These are phyloP conservation scores for Andinoacara biseriatus DNA, from an alignment of 2,113 vertebrate genomes.

Conservation along the genomic window DNA sequence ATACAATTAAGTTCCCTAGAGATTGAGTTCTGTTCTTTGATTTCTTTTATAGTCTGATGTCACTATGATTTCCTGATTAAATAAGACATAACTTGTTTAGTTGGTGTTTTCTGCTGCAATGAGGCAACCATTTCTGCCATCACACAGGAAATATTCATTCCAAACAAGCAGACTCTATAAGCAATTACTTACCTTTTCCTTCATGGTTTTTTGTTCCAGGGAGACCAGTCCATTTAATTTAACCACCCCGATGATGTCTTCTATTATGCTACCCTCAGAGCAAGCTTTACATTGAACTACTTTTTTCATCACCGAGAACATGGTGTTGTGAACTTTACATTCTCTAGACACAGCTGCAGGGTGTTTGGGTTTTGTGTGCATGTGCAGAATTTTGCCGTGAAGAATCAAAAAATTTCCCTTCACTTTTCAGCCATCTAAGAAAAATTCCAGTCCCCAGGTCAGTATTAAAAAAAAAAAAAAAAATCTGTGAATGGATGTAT, in stretches of 20 bases:
- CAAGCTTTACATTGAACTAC: not conserved
- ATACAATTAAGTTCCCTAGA: not conserved
- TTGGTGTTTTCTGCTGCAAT: not conserved
- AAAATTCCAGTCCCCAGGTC: not conserved
- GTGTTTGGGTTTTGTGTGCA: conserved; percentile 23
- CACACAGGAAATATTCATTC: not conserved
- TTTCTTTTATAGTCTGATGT: not conserved
- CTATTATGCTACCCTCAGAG: not conserved
- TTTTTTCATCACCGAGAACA: not conserved
- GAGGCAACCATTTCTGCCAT: not conserved
- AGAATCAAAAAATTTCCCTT: not conserved
- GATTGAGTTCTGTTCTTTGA: not conserved
- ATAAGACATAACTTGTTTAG: not conserved
- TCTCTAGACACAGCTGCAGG: conserved; percentile 1
- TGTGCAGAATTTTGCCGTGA: not conserved
- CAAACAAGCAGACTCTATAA: not conserved
- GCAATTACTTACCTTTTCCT: not conserved
- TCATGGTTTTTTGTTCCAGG: not conserved
- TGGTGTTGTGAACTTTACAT: not conserved
- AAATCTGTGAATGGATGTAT: conserved; percentile 20
- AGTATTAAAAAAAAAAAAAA: not conserved
- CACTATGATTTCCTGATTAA: not conserved
- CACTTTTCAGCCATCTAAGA: not conserved
- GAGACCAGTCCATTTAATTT: not conserved
- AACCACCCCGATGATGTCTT: not conserved